Evolutionary conservation across 2,888 invertebrate genomes (phyloP), one percentile per base, ranked within the genome.

Genomic region (Cenopis cana): DNA sequence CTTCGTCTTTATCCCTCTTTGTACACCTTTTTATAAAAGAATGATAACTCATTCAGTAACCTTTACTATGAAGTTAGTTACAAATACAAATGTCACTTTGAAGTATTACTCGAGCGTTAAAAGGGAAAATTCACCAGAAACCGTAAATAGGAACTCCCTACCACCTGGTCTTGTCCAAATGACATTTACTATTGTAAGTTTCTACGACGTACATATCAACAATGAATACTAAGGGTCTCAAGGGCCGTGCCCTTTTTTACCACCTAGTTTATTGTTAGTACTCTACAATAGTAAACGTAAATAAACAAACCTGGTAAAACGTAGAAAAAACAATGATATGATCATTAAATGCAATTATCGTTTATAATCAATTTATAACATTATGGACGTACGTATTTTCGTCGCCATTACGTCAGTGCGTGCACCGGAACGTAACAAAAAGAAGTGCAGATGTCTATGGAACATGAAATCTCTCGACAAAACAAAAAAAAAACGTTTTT

Each of bases 311-410:
- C n/a, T 72, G 64, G 70, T 69, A 74, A 72, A 64, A 69, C 64
- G 65, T 68, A 76, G 67, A 73, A 72, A 24, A 73, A 61, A 69
- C 57, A 66, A 73, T 20, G 74, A 75, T 76, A 75, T 76, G 71
- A 59, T 76, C 73, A 72, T 82, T 85, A 86, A 87, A 84, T 85
- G 86, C 85, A 20, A 81, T 75, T 80, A 77, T 64, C 65, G 74
- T 59, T 81, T 85, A 85, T 82, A 82, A 83, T 81, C 80, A 75
- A 81, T 77, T 69, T 59, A 54, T 54, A 59, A 76, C 75, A 73
- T 55, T 66, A 61, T 86, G 88, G 86, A 87, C 87, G 85, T 82
- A 81, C 75, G 76, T 69, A 76, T 64, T 75, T 81, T 74, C 76
- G 78, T 79, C 55, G 61, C 55, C 67, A 61, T 38, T 46, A 3